phyloP scores from a whole-genome alignment of 2,113 vertebrate species.

The Micronycteris hirsuta region DNA sequence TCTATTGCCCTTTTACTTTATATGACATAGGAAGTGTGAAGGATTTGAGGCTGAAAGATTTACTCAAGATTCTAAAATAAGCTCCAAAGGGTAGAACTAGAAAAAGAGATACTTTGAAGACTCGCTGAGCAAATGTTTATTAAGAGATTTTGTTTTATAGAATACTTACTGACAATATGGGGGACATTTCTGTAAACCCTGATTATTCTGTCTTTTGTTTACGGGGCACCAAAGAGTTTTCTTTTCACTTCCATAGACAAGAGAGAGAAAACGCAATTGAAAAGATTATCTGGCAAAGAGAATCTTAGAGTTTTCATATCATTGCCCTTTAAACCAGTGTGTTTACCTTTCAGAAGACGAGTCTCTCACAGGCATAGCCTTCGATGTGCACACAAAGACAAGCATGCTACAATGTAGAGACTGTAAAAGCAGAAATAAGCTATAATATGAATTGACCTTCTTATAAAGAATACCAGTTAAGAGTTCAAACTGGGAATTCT shows the following conservation, averaged over 20 bases:
- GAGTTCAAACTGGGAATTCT: neutral
- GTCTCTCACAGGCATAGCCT: conserved; percentile 12
- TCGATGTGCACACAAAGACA: neutral
- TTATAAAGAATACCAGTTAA: neutral
- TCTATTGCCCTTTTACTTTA: neutral
- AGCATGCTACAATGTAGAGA: conserved; percentile 36
- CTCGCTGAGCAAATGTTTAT: neutral
- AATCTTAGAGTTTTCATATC: neutral
- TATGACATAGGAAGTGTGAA: neutral
- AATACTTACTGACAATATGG: neutral
- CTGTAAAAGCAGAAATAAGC: conserved; percentile 15
- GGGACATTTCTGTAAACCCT: neutral
- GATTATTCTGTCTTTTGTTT: neutral
- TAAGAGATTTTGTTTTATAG: neutral
- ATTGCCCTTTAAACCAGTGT: conserved; percentile 53
- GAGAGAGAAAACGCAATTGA: neutral
- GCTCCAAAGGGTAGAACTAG: neutral
- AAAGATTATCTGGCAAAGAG: neutral
- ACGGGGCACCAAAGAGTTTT: neutral
- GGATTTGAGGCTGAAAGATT: neutral
- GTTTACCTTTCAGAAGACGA: conserved; percentile 7
- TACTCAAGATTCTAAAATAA: neutral
- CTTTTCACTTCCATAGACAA: neutral
- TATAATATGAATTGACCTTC: neutral
- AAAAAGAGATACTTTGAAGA: neutral